Evolutionary conservation across 2,888 invertebrate species (phyloP).

Genomic region (Beris chalybata): DNA sequence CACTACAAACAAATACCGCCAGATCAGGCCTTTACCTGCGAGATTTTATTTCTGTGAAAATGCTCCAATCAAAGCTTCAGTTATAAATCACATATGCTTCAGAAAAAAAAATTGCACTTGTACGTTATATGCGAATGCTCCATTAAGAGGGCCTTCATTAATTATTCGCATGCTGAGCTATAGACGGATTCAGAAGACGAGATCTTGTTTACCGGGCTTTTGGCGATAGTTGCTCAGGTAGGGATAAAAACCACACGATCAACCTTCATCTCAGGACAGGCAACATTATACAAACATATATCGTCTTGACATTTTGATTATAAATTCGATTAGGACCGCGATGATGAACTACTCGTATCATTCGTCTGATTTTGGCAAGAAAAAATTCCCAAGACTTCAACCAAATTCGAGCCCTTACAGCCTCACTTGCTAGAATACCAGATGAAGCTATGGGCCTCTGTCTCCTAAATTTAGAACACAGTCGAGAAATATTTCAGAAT

Average conservation of each 20-base stretch:
- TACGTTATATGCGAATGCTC: conserved; percentile 9
- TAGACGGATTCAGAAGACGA: conserved; percentile 2
- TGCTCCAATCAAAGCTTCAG: not conserved
- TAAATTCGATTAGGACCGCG: conserved; percentile 27
- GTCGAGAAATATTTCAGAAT: too few species aligned
- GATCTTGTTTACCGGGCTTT: not conserved
- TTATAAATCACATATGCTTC: conserved; percentile 17
- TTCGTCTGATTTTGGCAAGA: not conserved
- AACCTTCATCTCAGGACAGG: conserved; percentile 32
- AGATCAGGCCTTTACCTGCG: too few species aligned
- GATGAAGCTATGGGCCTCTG: too few species aligned
- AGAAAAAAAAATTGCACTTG: not conserved
- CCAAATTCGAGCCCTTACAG: too few species aligned
- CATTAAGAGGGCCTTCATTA: conserved; percentile 25
- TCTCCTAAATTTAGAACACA: too few species aligned
- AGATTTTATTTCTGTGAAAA: too few species aligned
- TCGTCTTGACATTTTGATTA: conserved; percentile 36
- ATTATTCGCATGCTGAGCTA: conserved; percentile 8
- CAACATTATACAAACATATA: conserved; percentile 21
- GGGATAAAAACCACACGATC: not conserved
- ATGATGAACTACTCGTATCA: conserved; percentile 11
- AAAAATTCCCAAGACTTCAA: too few species aligned
- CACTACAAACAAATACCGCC: too few species aligned
- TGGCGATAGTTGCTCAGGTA: not conserved
- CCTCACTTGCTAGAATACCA: too few species aligned